phyloP scores from a whole-genome alignment of 2,888 invertebrate species.

The Elegia similella region DNA sequence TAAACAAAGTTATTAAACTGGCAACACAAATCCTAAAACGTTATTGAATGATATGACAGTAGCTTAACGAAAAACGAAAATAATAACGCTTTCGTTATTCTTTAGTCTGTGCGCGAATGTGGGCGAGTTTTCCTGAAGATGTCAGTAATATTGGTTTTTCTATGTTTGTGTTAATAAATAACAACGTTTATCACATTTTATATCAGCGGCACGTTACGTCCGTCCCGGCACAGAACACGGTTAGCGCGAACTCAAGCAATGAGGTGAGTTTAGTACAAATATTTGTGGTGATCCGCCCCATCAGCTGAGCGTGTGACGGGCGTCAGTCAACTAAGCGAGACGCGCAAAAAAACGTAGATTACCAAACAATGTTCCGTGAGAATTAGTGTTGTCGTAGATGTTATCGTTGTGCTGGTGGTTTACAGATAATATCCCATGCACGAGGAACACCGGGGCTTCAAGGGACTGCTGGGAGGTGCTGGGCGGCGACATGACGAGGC shows the following conservation, averaged over 20 bases:
- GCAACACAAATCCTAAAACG: not conserved
- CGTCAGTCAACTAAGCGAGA: constrained; percentile 46
- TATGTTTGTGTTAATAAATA: constrained; percentile 18
- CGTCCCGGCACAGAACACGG: constrained; percentile 29
- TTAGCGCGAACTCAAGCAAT: constrained; percentile 31
- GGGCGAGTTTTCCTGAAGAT: constrained; percentile 1
- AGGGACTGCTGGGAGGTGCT: constrained; percentile 32
- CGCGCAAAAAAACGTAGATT: constrained; percentile 24
- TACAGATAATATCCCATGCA: constrained; percentile 63
- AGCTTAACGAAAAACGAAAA: not conserved
- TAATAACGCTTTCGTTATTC: not conserved
- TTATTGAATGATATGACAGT: not conserved
- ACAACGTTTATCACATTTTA: constrained; percentile 16
- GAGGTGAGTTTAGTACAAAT: constrained; percentile 41
- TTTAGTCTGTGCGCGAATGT: not conserved
- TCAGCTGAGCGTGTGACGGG: constrained; percentile 38
- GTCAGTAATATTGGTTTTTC: constrained; percentile 5
- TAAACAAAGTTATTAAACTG: not conserved
- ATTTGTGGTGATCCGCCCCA: constrained; percentile 21
- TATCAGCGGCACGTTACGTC: constrained; percentile 27
- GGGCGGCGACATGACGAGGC: constrained; percentile 63
- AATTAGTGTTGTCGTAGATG: constrained; percentile 13
- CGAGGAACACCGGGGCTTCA: constrained; percentile 34
- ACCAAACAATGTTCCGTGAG: not conserved
- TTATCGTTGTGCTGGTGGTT: constrained; percentile 39